Evolutionary conservation across 2,888 invertebrate genomes (phyloP).

Genomic region (Magallana nippona): DNA sequence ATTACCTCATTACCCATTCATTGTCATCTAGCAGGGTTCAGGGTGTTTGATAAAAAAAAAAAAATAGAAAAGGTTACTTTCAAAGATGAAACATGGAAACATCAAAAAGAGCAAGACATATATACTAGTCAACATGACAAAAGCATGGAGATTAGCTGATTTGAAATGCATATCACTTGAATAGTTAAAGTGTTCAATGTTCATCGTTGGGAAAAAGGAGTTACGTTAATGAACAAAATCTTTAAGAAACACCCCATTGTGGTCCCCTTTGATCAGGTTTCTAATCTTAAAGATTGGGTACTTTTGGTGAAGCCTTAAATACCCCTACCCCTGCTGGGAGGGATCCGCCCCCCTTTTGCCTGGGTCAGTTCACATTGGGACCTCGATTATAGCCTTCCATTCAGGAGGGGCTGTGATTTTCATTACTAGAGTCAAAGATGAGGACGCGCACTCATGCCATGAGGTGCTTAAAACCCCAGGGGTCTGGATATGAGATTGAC

Average conservation of each 20-base stretch:
- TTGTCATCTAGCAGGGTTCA: constrained; percentile 16
- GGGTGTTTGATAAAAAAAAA: not conserved
- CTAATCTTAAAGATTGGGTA: not conserved
- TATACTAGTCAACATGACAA: not conserved
- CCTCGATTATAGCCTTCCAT: constrained; percentile 26
- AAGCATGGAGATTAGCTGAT: not conserved
- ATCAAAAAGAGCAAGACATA: constrained; percentile 26
- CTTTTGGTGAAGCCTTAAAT: constrained; percentile 18
- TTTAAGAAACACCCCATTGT: constrained; percentile 6
- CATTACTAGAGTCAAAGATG: constrained; percentile 19
- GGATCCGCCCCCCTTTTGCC: not conserved
- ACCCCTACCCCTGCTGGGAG: not conserved
- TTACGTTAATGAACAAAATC: not conserved
- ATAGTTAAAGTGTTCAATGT: not conserved
- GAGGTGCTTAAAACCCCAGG: constrained; percentile 24
- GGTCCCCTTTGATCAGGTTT: constrained; percentile 9
- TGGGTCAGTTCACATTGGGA: constrained; percentile 31
- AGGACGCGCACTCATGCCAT: not conserved
- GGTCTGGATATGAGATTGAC: constrained; percentile 21
- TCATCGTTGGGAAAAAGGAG: not conserved
- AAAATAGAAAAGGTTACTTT: constrained; percentile 2
- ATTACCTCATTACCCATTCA: constrained; percentile 27
- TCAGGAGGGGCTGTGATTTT: not conserved
- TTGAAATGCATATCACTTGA: not conserved
- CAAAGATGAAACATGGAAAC: constrained; percentile 26